Evolutionary conservation across 2,888 invertebrate species (phyloP).

Genomic region (Coecobrya sp.): DNA sequence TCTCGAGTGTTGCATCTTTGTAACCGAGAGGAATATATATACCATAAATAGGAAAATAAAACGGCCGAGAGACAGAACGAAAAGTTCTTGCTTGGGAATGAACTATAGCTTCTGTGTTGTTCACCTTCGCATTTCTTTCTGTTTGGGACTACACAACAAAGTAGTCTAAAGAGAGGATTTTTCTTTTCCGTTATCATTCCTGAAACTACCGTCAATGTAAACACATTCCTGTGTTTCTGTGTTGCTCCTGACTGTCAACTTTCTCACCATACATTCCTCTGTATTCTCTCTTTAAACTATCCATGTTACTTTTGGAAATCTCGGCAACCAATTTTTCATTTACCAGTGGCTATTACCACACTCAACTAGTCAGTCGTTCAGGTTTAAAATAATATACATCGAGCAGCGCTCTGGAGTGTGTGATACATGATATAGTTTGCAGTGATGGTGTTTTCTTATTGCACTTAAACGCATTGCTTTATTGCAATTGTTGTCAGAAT

Average conservation of each 20-base stretch:
- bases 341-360: constrained; percentile 34
- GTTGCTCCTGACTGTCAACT: background rate
- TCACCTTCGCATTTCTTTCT: background rate
- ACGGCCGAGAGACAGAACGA: constrained; percentile 16
- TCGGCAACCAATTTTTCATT: constrained; percentile 61
- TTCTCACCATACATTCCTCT: constrained; percentile 23
- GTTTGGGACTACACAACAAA: background rate
- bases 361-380: constrained; percentile 57
- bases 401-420: background rate
- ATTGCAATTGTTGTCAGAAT: constrained; percentile 11
- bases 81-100: background rate
- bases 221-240: background rate
- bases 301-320: constrained; percentile 37
- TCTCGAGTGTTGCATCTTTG: constrained; percentile 10
- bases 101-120: background rate
- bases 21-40: background rate
- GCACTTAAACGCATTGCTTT: background rate
- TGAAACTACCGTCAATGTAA: background rate
- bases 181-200: constrained; percentile 3
- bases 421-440: background rate
- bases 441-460: background rate
- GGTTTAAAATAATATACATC: background rate
- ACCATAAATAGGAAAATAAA: constrained; percentile 19
- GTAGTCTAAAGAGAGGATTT: constrained; percentile 7
- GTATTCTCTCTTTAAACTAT: background rate